Conservation (phyloP, 2,113 vertebrate genomes). For the Poeciliopsis turrubarensis region DNA sequence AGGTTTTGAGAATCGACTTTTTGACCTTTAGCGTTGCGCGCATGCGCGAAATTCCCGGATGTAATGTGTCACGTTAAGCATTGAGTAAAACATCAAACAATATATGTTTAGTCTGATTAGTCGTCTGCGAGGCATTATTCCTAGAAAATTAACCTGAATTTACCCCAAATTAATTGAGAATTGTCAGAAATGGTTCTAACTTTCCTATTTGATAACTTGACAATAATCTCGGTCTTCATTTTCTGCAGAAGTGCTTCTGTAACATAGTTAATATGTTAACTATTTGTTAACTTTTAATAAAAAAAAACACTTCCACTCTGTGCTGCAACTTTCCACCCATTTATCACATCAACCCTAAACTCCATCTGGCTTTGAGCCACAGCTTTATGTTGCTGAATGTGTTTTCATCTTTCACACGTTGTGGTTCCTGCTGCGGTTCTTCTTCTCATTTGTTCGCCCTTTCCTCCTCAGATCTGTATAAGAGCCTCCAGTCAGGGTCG, state of each 20-base stretch:
- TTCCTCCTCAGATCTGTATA: conserved; percentile 89
- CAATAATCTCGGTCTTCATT: too few relatives aligned
- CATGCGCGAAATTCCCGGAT: too few relatives aligned
- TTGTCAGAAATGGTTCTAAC: not conserved
- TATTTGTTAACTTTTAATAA: too few relatives aligned
- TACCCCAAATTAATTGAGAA: not conserved
- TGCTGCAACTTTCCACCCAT: not conserved
- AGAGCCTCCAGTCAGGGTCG: conserved; percentile 96
- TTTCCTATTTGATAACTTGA: too few relatives aligned
- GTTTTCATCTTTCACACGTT: not conserved
- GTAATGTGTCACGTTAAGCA: too few relatives aligned
- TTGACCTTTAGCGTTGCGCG: too few relatives aligned
- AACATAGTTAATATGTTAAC: too few relatives aligned
- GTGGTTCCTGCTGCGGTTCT: conserved; percentile 15
- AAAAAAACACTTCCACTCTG: not conserved
- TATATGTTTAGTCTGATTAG: not conserved
- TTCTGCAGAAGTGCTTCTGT: too few relatives aligned
- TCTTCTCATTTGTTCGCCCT: conserved; percentile 43
- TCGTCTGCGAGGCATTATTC: not conserved
- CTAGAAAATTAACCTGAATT: not conserved
- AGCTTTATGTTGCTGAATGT: conserved; percentile 15
- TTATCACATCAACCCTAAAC: conserved; percentile 11
- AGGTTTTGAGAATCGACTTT: too few relatives aligned
- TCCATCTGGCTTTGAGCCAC: conserved; percentile 24
- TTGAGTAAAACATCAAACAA: too few relatives aligned